These are phyloP conservation scores for Silurus aristotelis DNA, from an alignment of 2,797 vertebrate species.

Conservation along the genomic window DNA sequence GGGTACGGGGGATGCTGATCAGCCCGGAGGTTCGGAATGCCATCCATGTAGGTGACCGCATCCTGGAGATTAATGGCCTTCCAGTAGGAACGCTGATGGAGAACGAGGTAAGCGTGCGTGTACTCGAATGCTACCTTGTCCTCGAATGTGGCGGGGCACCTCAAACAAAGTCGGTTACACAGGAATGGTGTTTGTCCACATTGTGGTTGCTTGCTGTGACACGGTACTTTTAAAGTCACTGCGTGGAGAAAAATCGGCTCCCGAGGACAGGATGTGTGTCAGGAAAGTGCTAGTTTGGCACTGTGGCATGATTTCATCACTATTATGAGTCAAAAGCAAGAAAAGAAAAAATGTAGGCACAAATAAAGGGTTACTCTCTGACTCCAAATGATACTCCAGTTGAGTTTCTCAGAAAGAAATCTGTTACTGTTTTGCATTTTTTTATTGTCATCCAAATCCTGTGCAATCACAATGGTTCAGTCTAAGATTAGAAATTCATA, in stretches of 20 bases:
- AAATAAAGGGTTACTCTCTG: neutral
- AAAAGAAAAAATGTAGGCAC: no score
- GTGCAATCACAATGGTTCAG: neutral
- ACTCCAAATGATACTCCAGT: neutral
- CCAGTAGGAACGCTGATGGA: constrained; percentile 84
- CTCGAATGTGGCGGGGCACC: neutral
- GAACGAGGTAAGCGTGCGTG: constrained; percentile 79
- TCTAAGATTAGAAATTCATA: neutral
- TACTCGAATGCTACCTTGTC: neutral
- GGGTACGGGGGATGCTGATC: constrained; percentile 91
- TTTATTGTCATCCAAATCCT: neutral
- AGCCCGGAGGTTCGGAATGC: constrained; percentile 90
- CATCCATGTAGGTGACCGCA: constrained; percentile 92
- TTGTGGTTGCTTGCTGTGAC: neutral
- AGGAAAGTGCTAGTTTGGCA: neutral
- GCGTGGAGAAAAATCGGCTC: neutral
- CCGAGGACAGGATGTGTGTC: neutral
- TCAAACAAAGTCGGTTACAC: neutral
- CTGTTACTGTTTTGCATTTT: no score
- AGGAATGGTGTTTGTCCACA: neutral
- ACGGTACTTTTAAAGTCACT: neutral
- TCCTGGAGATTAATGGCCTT: constrained; percentile 94
- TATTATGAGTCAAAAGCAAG: neutral
- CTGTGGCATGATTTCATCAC: neutral
- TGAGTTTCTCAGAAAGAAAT: neutral